Evolutionary conservation across 2,797 vertebrate species (phyloP).

Genomic region (Apogon talboti): DNA sequence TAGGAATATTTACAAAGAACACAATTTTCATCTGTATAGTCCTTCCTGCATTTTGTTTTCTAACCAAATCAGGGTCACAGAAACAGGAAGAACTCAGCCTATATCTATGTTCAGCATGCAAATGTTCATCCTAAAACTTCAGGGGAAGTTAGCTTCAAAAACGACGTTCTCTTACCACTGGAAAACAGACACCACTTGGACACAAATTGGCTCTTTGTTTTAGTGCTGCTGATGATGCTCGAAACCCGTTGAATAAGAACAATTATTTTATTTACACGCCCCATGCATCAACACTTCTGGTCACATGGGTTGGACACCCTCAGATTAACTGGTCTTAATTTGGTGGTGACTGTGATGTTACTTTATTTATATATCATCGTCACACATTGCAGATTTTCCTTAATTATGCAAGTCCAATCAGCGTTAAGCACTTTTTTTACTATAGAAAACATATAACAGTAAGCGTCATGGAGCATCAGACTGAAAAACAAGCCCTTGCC

Average conservation of each 20-base stretch:
- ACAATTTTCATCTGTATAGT: neutral
- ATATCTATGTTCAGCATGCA: conserved; percentile 58
- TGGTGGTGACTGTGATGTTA: no score
- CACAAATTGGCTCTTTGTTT: neutral
- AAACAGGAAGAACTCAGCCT: conserved; percentile 58
- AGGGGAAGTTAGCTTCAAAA: conserved; percentile 1
- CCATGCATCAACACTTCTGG: no score
- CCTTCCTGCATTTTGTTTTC: conserved; percentile 39
- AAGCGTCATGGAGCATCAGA: conserved; percentile 30
- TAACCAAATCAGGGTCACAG: conserved; percentile 68
- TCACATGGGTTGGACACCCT: no score
- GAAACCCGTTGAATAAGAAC: no score
- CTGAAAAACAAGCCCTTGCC: conserved; percentile 59
- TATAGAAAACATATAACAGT: conserved; percentile 7
- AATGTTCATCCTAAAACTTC: conserved; percentile 43
- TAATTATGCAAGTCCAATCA: neutral
- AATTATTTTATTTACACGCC: no score
- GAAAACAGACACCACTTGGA: conserved; percentile 8
- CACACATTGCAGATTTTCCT: no score
- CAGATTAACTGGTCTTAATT: no score
- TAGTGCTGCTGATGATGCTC: no score
- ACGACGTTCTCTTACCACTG: conserved; percentile 16
- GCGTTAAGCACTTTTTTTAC: conserved; percentile 4
- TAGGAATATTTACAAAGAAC: neutral
- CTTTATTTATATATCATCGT: no score